Base-by-base conservation (phyloP, 2,888 invertebrate genomes). In the Colletes collaris region DNA sequence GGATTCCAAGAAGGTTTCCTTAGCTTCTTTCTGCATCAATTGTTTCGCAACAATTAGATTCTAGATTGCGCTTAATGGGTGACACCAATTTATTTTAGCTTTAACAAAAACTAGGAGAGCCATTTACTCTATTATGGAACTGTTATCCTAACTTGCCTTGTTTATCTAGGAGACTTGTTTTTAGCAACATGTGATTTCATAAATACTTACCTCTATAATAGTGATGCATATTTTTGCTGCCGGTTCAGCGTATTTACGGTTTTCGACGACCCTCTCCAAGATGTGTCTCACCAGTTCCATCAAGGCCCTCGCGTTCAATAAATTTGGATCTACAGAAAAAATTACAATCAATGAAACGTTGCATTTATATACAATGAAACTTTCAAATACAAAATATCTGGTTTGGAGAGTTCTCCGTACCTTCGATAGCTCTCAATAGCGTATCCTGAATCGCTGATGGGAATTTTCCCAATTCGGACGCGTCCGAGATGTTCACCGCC, bases 1-100 rank as follows among this genome's bases (percentile, higher is more conserved):
- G 52, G 97, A 97, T 94, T 98, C 98, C 88, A 98, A 94, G 93
- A 98, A 98, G 56, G 97, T 98, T 93, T 97, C 97, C 85, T 96
- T 96, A 89, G 95, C 95, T 93, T 98, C 98, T 92, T 96, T 96
- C 94, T 95, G 89, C n/a, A 89, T 81, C 10, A 16, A 50, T 63
- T 19, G 8, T 27, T 60, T 50, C 94, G 89, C 35, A 89, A 40
- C 40, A 10, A 46, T 46, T 46, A 46, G 44, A 46, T 7, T 3
- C 10, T 2, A 8, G 10, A 46, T 46, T 10, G 4, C 0, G 44
- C 3, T 46, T 8, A 2, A 46, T 16, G 16, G 16, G 16, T 16
- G 16, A 16, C 16, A 16, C 16, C 16, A 16, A 16, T 16, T 16
- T 16, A 16, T 16, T 16, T 16, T 16, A 0, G 0, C 44, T 46